A percentile compares a stretch with the other conserved stretches of the same genome.
Conservation (phyloP, 2,113 vertebrate genomes). For the Myiopsitta monachus region DNA sequence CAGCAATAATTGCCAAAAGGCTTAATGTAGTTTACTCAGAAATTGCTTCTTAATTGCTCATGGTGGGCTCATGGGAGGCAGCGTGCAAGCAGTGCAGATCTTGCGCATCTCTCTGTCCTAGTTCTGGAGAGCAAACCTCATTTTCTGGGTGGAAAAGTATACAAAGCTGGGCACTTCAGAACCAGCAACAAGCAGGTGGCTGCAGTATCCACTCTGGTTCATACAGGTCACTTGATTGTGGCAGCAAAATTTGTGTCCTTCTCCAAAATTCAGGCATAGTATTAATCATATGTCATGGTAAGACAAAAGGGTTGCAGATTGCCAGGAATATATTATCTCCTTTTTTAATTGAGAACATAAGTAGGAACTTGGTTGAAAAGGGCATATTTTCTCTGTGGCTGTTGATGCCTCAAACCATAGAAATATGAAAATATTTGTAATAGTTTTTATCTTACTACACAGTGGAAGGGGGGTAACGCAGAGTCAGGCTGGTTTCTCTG, state of each 20-base stretch:
- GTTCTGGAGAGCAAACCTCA: background rate
- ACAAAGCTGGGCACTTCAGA: background rate
- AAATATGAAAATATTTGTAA: slow-evolving; percentile 61
- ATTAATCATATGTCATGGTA: background rate
- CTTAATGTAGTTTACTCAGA: background rate
- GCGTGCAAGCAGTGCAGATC: background rate
- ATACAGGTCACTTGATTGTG: background rate
- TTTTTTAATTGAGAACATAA: slow-evolving; percentile 40
- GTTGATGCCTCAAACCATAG: slow-evolving; percentile 57
- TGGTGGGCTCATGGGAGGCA: background rate
- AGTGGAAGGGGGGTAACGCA: background rate
- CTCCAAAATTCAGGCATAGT: background rate
- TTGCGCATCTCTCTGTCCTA: background rate
- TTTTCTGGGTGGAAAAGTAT: background rate
- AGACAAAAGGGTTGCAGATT: background rate
- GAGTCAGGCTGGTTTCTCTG: background rate
- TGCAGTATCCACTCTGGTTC: background rate
- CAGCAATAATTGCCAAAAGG: background rate
- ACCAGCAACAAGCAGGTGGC: background rate
- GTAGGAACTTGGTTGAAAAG: slow-evolving; percentile 54
- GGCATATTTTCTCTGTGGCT: slow-evolving; percentile 54
- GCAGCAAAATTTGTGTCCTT: background rate
- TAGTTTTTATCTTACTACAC: slow-evolving; percentile 12
- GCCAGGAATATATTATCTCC: slow-evolving; percentile 44
- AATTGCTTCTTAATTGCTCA: background rate